Evolutionary conservation across 1,140 invertebrate species (phyloP), one percentile per base, ranked within the genome.

Genomic region (Forficula auricularia): DNA sequence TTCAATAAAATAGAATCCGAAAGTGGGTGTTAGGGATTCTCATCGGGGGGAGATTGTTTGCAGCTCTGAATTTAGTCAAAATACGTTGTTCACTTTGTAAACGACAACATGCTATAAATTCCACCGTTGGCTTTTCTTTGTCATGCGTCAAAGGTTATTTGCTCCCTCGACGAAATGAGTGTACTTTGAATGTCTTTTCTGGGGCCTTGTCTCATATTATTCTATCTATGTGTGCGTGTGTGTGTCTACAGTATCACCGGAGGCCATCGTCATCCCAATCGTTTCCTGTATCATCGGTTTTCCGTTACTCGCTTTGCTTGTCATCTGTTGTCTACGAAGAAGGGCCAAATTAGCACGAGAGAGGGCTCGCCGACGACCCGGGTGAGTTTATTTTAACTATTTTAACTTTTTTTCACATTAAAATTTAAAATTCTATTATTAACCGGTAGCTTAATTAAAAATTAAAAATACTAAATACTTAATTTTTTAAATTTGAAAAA

Each of bases 251-350:
- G 85, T 89, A 43, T 78, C 82, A 40, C 82, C 84, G 20, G 82
- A 88, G 59, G 82, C 79, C 40, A 80, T 89, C 49, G 82, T 88
- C 9, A 76, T 89, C 27, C 84, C 84, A 7, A 89, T 89, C 47
- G 76, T 89, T 9, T 86, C 83, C 9, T 86, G 82, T 57, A 88
- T 89, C 55, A 71, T 89, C 50, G 83, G 82, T 35, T 89, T 89
- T 54, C 85, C 85, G 13, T 63, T 88, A 14, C 58, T 88, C 50
- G 84, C 82, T 1, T 64, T 88, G 27, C 68, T 86, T 44, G 76
- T 88, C 38, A 90, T 90, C 57, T 90, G 84, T 58, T 87, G 82
- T 56, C 62, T 90, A 31, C 61, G 82, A 34, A 68, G 82, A 54
- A 65, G 83, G 51, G 84, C 83, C 1, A 86, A 86, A 60, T 57